Conservation (phyloP, 2,797 vertebrate species). For the Pipistrellus pipistrellus region DNA sequence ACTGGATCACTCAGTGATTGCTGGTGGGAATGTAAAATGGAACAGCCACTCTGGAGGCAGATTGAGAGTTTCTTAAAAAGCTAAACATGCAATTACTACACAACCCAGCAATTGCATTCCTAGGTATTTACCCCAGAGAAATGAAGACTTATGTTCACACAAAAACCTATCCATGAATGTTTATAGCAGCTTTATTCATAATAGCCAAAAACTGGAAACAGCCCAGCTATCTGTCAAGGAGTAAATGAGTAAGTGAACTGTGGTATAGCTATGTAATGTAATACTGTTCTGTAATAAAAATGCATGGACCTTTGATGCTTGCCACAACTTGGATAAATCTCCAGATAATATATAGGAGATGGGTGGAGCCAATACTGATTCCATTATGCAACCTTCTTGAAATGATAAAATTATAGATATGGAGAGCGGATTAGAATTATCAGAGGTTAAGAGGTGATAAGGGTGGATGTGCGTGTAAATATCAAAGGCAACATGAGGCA, state of each 20-base stretch:
- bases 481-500: neutral
- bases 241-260: neutral
- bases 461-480: neutral
- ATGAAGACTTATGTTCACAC: neutral
- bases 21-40: neutral
- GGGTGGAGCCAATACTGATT: neutral
- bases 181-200: neutral
- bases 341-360: neutral
- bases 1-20: neutral
- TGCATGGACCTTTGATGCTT: neutral
- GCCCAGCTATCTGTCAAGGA: neutral
- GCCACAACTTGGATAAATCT: neutral
- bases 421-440: neutral
- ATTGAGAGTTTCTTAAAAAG: slow-evolving; percentile 30
- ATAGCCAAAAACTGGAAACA: neutral
- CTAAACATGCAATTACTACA: neutral
- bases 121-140: neutral
- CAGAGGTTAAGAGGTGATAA: neutral
- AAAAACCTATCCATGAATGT: slow-evolving; percentile 22
- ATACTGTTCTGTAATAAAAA: neutral
- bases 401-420: slow-evolving; percentile 25
- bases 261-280: neutral
- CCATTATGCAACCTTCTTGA: neutral
- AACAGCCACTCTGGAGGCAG: neutral
- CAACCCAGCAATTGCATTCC: neutral